A percentile compares a stretch with the other conserved stretches of the same genome.
Conservation (phyloP, 2,113 vertebrate genomes). For the Tychaedon coryphoeus region DNA sequence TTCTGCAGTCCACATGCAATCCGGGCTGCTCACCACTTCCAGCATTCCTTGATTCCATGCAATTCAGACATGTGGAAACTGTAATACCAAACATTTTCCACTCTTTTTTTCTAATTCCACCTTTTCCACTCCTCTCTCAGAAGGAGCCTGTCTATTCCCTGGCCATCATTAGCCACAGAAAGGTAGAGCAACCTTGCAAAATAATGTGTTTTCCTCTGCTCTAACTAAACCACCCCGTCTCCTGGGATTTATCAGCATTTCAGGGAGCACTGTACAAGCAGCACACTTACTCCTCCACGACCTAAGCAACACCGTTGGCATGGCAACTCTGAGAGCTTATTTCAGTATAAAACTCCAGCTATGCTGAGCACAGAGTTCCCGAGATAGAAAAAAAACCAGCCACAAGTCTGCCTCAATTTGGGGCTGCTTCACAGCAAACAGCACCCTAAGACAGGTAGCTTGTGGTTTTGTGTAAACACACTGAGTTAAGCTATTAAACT, state of each 20-base stretch:
- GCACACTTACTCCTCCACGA: background rate
- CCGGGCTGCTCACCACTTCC: background rate
- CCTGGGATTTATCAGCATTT: background rate
- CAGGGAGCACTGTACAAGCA: background rate
- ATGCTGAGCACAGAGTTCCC: background rate
- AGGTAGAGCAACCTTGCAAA: background rate
- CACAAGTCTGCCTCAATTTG: background rate
- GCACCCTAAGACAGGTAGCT: background rate
- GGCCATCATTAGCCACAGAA: background rate
- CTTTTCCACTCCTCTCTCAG: background rate
- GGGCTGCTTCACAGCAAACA: background rate
- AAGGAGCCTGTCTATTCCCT: background rate
- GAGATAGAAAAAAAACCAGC: background rate
- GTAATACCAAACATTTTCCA: background rate
- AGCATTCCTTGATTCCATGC: background rate
- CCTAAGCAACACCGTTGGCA: background rate
- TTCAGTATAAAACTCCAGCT: background rate
- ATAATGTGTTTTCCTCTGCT: background rate
- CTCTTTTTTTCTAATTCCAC: too few species aligned
- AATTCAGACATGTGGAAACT: background rate
- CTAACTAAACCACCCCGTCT: background rate
- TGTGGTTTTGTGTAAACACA: background rate
- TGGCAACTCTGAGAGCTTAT: background rate
- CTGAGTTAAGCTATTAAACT: background rate
- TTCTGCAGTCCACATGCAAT: background rate